A percentile compares a stretch with the other conserved stretches of the same genome.
Evolutionary conservation across 2,888 invertebrate species (phyloP).

Genomic region (Chymomyza fuscimana): DNA sequence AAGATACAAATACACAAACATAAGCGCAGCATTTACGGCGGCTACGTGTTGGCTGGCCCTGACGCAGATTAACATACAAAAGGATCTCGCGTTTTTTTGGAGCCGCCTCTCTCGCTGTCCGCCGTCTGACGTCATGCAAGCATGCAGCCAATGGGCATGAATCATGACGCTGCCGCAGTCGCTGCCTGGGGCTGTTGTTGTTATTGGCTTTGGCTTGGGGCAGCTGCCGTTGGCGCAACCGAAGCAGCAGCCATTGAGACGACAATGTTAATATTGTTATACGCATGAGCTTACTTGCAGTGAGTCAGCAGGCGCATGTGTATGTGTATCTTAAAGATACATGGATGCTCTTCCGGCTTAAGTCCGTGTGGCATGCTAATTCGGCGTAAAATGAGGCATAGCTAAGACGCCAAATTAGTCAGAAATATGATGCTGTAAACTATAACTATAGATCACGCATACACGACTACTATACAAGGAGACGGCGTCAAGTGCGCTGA

Average conservation of each 20-base stretch:
- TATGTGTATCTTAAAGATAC: constrained; percentile 4
- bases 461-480: constrained; percentile 3
- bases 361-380: constrained; percentile 12
- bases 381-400: constrained; percentile 49
- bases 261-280: constrained; percentile 37
- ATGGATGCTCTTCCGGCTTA: background rate
- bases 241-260: constrained; percentile 56
- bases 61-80: constrained; percentile 76
- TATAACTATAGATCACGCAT: background rate
- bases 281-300: background rate
- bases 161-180: constrained; percentile 41
- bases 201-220: background rate
- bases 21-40: constrained; percentile 10
- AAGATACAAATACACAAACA: constrained; percentile 13
- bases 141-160: constrained; percentile 67
- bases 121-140: constrained; percentile 17
- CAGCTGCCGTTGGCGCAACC: constrained; percentile 1
- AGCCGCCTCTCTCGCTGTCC: constrained; percentile 63
- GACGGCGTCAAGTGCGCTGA: constrained; percentile 64
- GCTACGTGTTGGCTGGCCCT: constrained; percentile 43
- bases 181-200: constrained; percentile 2
- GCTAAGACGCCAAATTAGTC: constrained; percentile 43
- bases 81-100: constrained; percentile 68
- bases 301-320: background rate
- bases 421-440: constrained; percentile 69